Conservation (phyloP, 1,140 invertebrate genomes). For the Adelges cooleyi region DNA sequence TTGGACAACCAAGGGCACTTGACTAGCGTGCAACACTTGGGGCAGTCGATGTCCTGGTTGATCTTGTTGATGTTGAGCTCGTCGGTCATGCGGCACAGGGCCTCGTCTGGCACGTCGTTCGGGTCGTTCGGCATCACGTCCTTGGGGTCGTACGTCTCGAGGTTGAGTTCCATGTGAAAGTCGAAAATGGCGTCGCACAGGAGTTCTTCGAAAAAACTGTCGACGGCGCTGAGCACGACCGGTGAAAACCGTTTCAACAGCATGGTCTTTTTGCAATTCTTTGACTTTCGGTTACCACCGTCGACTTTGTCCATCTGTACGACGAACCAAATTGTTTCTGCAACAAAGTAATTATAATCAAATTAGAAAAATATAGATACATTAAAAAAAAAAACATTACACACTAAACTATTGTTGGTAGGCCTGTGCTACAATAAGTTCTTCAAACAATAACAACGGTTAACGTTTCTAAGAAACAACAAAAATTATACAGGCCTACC, state of each 20-base stretch:
- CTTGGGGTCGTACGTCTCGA: background rate
- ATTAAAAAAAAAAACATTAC: too few relatives aligned
- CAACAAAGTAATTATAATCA: too few relatives aligned
- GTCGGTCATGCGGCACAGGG: background rate
- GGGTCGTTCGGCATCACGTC: too few relatives aligned
- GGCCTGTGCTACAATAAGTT: too few relatives aligned
- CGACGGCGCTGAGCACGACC: background rate
- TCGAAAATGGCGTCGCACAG: slow-evolving; percentile 2
- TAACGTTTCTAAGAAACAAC: too few relatives aligned
- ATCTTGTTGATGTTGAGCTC: background rate
- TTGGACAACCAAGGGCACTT: slow-evolving; percentile 15
- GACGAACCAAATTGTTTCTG: too few relatives aligned
- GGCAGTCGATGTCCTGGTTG: slow-evolving; percentile 6
- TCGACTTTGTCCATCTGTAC: background rate
- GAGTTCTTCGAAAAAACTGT: background rate
- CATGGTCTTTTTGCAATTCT: background rate
- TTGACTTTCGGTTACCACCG: background rate
- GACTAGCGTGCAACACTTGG: background rate
- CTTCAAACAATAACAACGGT: too few relatives aligned
- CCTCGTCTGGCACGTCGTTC: background rate
- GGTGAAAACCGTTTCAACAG: background rate
- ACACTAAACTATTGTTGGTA: too few relatives aligned
- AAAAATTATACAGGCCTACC: too few relatives aligned
- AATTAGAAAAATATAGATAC: too few relatives aligned
- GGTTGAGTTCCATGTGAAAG: background rate